Base-by-base conservation (phyloP, 1,140 invertebrate genomes). In the Epicauta chinensis region DNA sequence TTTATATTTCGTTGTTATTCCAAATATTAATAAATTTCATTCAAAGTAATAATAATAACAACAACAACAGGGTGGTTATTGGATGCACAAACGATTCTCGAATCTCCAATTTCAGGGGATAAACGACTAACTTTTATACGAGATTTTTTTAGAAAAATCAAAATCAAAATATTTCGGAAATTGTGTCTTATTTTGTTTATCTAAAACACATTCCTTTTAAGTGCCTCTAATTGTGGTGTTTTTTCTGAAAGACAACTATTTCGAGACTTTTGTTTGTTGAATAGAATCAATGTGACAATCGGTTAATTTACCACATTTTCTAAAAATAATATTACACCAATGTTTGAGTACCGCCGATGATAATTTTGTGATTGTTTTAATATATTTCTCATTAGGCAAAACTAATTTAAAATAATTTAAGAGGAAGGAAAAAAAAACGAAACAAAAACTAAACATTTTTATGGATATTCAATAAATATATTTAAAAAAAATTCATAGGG, bases 381-480 rank as follows among this genome's bases (percentile, higher is more conserved):
- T 53, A 56, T 48, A n/a, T 57, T 57, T 57, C 50, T 56, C 51
- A 1, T 34, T 3, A 9, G 10, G 11, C 32, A 11, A 34, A 34
- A 34, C 10, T 30, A 30, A 34, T 34, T n/a, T 9, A 10, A 34
- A 34, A n/a, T n/a, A n/a, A 34, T 9, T n/a, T 12, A 34, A 34
- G 11, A 34, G 10, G 12, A 34, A 34, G 3, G 3, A 34, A 9
- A 34, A 34, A 7, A 34, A 34, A 3, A 43, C 9, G 2, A 44
- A 51, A 35, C 10, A 49, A 36, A 29, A 53, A n/a, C n/a, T n/a
- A n/a, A n/a, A 34, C 3, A 43, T 53, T 57, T 56, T 53, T 57
- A 57, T 57, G 40, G 41, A 57, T 53, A 57, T 57, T 57, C 51
- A 57, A 57, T 57, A 57, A 57, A 57, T 44, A 51, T 46, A 53